phyloP scores from a whole-genome alignment of 2,113 vertebrate genomes.

The Psephotus haematonotus region DNA sequence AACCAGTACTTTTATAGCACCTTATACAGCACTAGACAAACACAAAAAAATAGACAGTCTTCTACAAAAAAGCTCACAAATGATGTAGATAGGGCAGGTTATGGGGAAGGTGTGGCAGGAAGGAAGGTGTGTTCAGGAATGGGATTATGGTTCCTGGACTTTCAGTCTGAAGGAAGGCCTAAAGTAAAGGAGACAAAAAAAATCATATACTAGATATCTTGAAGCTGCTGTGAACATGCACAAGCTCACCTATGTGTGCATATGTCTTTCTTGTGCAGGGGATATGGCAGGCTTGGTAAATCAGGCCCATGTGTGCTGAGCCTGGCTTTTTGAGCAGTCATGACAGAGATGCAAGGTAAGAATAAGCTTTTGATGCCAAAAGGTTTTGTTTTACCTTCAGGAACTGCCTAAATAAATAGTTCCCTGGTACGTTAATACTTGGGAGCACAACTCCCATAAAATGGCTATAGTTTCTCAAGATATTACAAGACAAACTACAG shows the following conservation, averaged over 20 bases:
- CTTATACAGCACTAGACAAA: not conserved
- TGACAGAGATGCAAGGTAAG: not conserved
- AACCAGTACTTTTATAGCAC: not conserved
- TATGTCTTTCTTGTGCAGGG: not conserved
- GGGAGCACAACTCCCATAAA: not conserved
- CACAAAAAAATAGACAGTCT: not conserved
- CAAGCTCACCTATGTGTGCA: not conserved
- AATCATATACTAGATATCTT: no score
- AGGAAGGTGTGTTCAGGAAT: not conserved
- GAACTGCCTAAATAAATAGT: not conserved
- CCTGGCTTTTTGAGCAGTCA: not conserved
- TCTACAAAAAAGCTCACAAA: not conserved
- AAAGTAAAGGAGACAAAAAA: not conserved
- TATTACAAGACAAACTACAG: not conserved
- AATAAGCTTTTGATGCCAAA: not conserved
- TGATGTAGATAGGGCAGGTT: not conserved
- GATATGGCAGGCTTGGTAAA: not conserved
- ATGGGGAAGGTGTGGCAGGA: not conserved
- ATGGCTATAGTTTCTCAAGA: not conserved
- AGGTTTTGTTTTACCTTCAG: not conserved
- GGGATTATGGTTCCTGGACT: not conserved
- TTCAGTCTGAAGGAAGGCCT: not conserved
- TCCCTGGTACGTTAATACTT: not conserved
- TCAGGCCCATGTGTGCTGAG: not conserved
- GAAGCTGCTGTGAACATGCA: not conserved